phyloP scores from a whole-genome alignment of 2,888 invertebrate genomes.

The Dysmachus trigonus region DNA sequence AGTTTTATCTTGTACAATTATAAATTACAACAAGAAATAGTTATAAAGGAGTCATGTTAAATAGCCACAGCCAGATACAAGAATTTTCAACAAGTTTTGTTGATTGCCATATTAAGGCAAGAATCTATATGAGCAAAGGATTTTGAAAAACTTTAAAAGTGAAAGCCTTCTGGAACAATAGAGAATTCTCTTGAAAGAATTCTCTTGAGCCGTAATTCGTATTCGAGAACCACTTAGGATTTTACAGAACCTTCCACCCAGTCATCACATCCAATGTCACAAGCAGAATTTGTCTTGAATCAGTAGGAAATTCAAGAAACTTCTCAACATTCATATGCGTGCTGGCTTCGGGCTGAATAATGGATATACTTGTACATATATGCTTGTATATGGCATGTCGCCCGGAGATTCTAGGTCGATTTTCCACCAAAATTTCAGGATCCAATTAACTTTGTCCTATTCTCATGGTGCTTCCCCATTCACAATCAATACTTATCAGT shows the following conservation, averaged over 20 bases:
- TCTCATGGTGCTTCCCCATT: not conserved
- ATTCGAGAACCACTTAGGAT: not conserved
- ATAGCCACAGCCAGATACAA: too few relatives aligned
- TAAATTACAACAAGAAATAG: too few relatives aligned
- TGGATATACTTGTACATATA: not conserved
- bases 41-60: too few relatives aligned
- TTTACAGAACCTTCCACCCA: not conserved
- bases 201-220: not conserved
- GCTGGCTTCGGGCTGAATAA: not conserved
- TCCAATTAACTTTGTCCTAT: not conserved
- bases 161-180: too few relatives aligned
- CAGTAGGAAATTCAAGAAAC: not conserved
- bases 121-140: not conserved
- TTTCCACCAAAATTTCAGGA: not conserved
- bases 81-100: too few relatives aligned
- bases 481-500: not conserved
- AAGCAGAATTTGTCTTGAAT: not conserved
- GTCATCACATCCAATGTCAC: not conserved
- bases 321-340: not conserved
- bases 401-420: not conserved
- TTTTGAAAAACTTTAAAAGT: not conserved
- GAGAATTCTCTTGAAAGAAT: not conserved
- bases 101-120: too few relatives aligned
- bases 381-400: not conserved
- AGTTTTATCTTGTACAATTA: too few relatives aligned